These are phyloP conservation scores for Centropristis striata DNA, from an alignment of 2,113 vertebrate genomes.

Conservation along the genomic window DNA sequence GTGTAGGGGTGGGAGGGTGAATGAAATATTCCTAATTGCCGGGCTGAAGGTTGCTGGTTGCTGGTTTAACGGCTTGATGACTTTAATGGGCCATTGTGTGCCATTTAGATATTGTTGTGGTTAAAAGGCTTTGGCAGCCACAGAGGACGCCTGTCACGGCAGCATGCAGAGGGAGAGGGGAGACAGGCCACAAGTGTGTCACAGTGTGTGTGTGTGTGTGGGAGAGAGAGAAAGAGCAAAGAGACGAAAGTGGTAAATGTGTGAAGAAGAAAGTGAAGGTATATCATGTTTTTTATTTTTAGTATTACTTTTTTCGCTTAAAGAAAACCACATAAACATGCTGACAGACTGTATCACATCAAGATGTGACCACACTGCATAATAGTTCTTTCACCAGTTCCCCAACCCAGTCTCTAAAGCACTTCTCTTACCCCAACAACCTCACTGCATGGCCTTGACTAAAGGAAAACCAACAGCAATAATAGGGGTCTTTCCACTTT, in stretches of 20 bases:
- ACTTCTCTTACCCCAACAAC: not conserved
- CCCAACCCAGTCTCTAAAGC: not conserved
- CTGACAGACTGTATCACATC: not conserved
- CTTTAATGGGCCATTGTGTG: conserved; percentile 72
- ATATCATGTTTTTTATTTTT: not conserved
- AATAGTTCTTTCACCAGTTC: not conserved
- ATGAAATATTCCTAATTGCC: conserved; percentile 64
- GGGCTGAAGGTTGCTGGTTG: conserved; percentile 65
- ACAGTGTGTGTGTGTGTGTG: conserved; percentile 18
- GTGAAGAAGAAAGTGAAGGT: conserved; percentile 1
- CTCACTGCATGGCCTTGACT: not conserved
- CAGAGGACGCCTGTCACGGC: conserved; percentile 58
- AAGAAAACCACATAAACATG: not conserved
- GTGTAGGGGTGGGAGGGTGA: conserved; percentile 7
- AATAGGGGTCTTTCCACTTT: too few relatives aligned
- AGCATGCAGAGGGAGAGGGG: conserved; percentile 19
- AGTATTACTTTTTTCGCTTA: not conserved
- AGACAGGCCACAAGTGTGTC: conserved; percentile 5
- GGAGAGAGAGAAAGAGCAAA: not conserved
- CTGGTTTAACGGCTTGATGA: conserved; percentile 71
- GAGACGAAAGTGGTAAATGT: not conserved
- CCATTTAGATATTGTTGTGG: conserved; percentile 73
- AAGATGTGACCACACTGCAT: not conserved
- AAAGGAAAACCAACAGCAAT: not conserved
- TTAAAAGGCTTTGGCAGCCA: conserved; percentile 75